phyloP scores from a whole-genome alignment of 2,797 vertebrate genomes.

The Atherinosoma microstoma region DNA sequence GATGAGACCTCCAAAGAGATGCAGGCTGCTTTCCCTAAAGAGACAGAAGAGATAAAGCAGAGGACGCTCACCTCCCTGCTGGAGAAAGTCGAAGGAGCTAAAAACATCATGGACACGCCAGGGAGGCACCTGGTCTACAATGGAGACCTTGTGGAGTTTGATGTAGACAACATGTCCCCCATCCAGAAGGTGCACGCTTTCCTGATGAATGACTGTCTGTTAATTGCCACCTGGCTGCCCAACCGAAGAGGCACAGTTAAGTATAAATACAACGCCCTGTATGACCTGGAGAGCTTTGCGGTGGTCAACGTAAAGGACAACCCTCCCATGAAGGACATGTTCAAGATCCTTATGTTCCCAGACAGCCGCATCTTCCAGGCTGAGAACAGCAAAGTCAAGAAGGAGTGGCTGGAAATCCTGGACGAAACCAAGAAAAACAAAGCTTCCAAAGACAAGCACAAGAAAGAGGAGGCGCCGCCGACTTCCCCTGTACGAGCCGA shows the following conservation, averaged over 20 bases:
- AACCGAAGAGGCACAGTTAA: constrained; percentile 89
- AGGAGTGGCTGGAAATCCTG: constrained; percentile 97
- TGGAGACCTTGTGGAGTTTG: constrained; percentile 94
- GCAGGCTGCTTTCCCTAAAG: constrained; percentile 90
- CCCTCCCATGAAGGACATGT: constrained; percentile 99
- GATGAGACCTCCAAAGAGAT: constrained; percentile 88
- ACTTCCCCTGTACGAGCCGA: constrained; percentile 74
- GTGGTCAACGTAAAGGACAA: constrained; percentile 99
- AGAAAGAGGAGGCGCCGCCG: constrained; percentile 88
- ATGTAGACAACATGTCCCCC: constrained; percentile 94
- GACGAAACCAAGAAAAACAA: constrained; percentile 96
- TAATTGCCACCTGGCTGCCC: constrained; percentile 93
- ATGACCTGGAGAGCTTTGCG: constrained; percentile 93
- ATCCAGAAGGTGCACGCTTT: constrained; percentile 96
- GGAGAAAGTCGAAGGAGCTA: constrained; percentile 96
- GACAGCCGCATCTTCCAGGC: constrained; percentile 98
- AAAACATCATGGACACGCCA: constrained; percentile 94
- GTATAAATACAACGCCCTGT: constrained; percentile 93
- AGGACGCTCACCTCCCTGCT: constrained; percentile 94
- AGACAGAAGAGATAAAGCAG: constrained; percentile 93
- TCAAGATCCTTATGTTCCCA: constrained; percentile 98
- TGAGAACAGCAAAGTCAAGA: constrained; percentile 97
- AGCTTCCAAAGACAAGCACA: constrained; percentile 87
- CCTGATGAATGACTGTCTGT: constrained; percentile 96
- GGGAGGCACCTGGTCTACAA: constrained; percentile 97